A percentile compares a stretch with the other conserved stretches of the same genome.
These are phyloP conservation scores for Epinotia nisella DNA, from an alignment of 2,888 invertebrate species.

Conservation along the genomic window DNA sequence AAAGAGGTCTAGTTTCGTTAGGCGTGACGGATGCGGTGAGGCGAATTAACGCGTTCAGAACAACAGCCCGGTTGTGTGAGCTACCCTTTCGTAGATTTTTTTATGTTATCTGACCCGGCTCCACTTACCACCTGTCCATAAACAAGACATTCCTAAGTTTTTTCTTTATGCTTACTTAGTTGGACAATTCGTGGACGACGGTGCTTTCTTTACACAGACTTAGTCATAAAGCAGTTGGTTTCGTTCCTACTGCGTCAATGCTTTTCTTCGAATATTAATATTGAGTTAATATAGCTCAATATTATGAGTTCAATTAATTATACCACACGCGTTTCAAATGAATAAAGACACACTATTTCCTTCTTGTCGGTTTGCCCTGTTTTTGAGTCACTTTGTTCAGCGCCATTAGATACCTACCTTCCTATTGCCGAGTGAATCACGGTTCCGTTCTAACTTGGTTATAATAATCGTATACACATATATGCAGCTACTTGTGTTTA, in stretches of 20 bases:
- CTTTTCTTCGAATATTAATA: slow-evolving; percentile 1
- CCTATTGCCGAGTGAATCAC: slow-evolving; percentile 27
- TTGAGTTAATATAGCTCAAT: neutral
- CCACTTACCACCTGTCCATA: too few species aligned
- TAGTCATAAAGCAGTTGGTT: neutral
- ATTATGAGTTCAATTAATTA: neutral
- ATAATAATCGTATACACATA: slow-evolving; percentile 15
- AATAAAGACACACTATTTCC: neutral
- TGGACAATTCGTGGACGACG: neutral
- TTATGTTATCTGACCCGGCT: too few species aligned
- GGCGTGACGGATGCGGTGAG: too few species aligned
- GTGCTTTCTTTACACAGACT: slow-evolving; percentile 1
- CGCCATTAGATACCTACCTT: slow-evolving; percentile 12
- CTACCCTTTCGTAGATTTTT: too few species aligned
- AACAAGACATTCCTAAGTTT: neutral
- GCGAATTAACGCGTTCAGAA: neutral
- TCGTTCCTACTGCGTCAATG: slow-evolving; percentile 1
- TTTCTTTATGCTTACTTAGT: neutral
- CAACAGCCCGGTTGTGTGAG: neutral
- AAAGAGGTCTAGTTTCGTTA: too few species aligned
- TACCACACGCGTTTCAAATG: neutral
- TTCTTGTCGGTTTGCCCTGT: neutral
- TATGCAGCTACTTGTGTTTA: slow-evolving; percentile 36
- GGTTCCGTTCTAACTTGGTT: slow-evolving; percentile 17
- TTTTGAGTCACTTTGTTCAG: slow-evolving; percentile 17